Conservation (phyloP, 2,888 invertebrate species). For the Apodemia zela region DNA sequence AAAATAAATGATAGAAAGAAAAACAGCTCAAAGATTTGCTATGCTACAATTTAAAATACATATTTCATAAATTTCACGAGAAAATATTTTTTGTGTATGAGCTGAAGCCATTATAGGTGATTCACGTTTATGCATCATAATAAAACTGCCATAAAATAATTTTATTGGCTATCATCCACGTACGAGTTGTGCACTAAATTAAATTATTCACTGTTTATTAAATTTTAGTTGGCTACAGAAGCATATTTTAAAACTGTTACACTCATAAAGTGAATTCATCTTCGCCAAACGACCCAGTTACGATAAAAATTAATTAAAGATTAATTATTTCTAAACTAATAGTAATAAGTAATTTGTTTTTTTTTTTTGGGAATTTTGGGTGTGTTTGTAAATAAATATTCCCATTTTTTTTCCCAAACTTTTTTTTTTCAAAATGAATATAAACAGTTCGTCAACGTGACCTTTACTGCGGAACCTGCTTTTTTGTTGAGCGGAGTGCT, state of each 20-base stretch:
- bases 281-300: slow-evolving; percentile 55
- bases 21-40: too few relatives aligned
- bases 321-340: too few relatives aligned
- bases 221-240: slow-evolving; percentile 68
- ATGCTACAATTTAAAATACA: background rate
- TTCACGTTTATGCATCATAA: slow-evolving; percentile 77
- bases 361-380: too few relatives aligned
- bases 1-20: too few relatives aligned
- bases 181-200: slow-evolving; percentile 68
- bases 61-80: slow-evolving; percentile 10
- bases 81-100: slow-evolving; percentile 49
- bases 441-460: too few relatives aligned
- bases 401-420: too few relatives aligned
- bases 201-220: slow-evolving; percentile 76
- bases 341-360: too few relatives aligned
- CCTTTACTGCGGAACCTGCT: too few relatives aligned
- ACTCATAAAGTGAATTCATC: slow-evolving; percentile 52
- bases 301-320: slow-evolving; percentile 37
- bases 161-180: slow-evolving; percentile 76
- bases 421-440: too few relatives aligned
- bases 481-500: too few relatives aligned
- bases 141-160: slow-evolving; percentile 74
- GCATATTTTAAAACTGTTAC: slow-evolving; percentile 63
- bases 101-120: slow-evolving; percentile 59
- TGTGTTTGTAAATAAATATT: too few relatives aligned